These are phyloP conservation scores for Pangasius djambal DNA, from an alignment of 2,797 vertebrate genomes.

Conservation along the genomic window DNA sequence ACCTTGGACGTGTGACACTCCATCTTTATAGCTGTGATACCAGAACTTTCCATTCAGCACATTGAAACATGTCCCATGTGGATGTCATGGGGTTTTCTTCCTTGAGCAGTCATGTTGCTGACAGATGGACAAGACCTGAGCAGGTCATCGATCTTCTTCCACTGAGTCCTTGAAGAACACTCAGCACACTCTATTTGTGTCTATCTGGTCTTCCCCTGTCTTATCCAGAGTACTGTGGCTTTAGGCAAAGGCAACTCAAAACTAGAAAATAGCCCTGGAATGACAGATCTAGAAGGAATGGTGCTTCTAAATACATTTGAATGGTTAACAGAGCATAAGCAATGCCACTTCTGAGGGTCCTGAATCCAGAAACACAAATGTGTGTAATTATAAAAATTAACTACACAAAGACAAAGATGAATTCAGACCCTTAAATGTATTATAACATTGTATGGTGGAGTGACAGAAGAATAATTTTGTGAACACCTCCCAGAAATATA, in stretches of 20 bases:
- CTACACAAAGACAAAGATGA: neutral
- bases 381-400: neutral
- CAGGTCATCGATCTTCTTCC: neutral
- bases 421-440: neutral
- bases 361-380: neutral
- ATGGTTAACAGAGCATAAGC: neutral
- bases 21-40: neutral
- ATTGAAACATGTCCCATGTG: neutral
- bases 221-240: neutral
- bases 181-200: neutral
- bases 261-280: neutral
- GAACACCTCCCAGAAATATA: neutral
- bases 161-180: neutral
- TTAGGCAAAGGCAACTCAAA: neutral
- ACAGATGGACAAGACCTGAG: constrained; percentile 14
- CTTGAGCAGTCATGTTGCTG: neutral
- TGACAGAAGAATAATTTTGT: neutral
- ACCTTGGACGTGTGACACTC: neutral
- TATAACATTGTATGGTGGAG: neutral
- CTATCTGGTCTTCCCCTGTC: neutral
- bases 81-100: neutral
- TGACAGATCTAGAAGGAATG: neutral
- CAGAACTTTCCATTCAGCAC: neutral
- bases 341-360: neutral
- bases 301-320: neutral